phyloP scores from a whole-genome alignment of 2,888 invertebrate species.

The Scrobipalpa costella region DNA sequence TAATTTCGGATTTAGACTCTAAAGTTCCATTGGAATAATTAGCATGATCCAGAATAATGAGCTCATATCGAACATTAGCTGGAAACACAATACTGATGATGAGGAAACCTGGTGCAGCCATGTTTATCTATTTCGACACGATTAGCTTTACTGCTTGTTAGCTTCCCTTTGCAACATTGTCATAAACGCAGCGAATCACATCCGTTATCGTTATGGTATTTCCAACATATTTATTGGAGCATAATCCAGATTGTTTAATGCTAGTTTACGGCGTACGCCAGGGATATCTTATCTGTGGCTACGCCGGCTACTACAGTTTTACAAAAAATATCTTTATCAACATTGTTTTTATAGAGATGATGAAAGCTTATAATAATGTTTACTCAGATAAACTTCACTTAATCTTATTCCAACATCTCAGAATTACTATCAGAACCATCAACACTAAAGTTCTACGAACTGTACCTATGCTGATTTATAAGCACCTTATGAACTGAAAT shows the following conservation, averaged over 20 bases:
- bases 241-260: conserved; percentile 46
- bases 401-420: conserved; percentile 2
- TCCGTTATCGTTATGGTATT: conserved; percentile 49
- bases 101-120: conserved; percentile 32
- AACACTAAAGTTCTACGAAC: background rate
- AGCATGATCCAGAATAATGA: conserved; percentile 51
- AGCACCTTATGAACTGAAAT: background rate
- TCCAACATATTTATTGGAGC: conserved; percentile 51
- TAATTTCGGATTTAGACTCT: conserved; percentile 50
- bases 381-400: background rate
- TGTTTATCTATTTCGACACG: conserved; percentile 46
- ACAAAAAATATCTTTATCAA: conserved; percentile 46
- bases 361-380: conserved; percentile 38
- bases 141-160: conserved; percentile 45
- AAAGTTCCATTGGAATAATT: conserved; percentile 43
- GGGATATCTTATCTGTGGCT: conserved; percentile 59
- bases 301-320: conserved; percentile 49
- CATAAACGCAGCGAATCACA: conserved; percentile 42
- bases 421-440: background rate
- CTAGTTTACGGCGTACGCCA: conserved; percentile 56
- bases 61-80: conserved; percentile 48
- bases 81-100: conserved; percentile 35
- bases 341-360: conserved; percentile 36
- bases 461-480: background rate
- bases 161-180: conserved; percentile 47